Evolutionary conservation across 2,888 invertebrate species (phyloP).

Genomic region (Drosophila percnosoma): DNA sequence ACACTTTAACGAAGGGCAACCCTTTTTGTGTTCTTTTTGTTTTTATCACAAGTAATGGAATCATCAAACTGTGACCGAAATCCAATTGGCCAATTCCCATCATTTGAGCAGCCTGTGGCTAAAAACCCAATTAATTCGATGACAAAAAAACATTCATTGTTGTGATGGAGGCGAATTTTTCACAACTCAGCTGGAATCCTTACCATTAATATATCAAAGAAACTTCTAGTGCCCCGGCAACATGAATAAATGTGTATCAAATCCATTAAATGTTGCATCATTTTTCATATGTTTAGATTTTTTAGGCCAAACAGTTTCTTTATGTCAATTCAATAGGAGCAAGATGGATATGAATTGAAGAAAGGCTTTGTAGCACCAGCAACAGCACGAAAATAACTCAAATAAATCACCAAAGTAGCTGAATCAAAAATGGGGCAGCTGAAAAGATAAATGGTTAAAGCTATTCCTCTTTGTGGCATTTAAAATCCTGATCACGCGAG

Average conservation of each 20-base stretch:
- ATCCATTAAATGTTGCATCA: constrained; percentile 32
- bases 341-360: background rate
- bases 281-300: constrained; percentile 27
- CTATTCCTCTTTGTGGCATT: constrained; percentile 23
- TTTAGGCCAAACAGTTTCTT: constrained; percentile 16
- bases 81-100: constrained; percentile 11
- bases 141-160: constrained; percentile 1
- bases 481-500: constrained; percentile 36
- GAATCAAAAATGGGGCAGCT: constrained; percentile 8
- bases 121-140: constrained; percentile 6
- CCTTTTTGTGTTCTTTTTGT: constrained; percentile 3
- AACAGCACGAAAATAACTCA: constrained; percentile 11
- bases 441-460: constrained; percentile 33
- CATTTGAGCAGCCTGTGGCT: background rate
- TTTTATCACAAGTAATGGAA: background rate
- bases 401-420: constrained; percentile 57
- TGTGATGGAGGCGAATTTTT: background rate
- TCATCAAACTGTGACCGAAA: constrained; percentile 3
- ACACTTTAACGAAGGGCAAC: background rate
- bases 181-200: background rate
- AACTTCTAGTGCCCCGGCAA: background rate
- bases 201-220: constrained; percentile 40
- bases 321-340: constrained; percentile 30
- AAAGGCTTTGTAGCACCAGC: background rate
- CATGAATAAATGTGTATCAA: constrained; percentile 2